Base-by-base conservation (phyloP, 2,113 vertebrate species). In the Rhinichthys klamathensis region DNA sequence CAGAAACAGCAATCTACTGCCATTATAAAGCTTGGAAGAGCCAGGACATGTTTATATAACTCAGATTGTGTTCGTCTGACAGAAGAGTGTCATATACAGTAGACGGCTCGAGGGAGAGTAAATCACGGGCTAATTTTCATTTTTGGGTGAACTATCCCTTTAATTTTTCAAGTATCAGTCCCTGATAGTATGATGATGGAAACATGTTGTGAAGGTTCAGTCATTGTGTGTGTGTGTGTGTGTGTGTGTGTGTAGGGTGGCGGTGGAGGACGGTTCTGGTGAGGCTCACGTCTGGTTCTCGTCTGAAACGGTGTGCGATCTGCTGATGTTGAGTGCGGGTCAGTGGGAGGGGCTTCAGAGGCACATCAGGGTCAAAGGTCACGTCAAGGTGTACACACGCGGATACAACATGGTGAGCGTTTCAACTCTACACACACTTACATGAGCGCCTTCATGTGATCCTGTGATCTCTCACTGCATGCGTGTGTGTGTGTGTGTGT, bases 311-410 rank as follows among this genome's bases (percentile, higher is more conserved):
- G 92, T 97, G 41, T 89, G 88, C 12, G 81, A 89, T 78, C 49
- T 96, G 84, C 91, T 97, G 90, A 90, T 92, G 82, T 85, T 97
- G 87, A 92, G 86, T 30, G 81, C 73, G 6, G 81, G n/a, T 0
- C 93, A 96, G 84, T 97, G 97, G 96, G 96, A 94, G 92, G 92
- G 94, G 83, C 90, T 97, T 80, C 95, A 96, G 92, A 91, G 89
- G 27, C 92, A 91, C 0, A 86, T 97, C 84, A 92, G 90, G 89
- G 91, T 92, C 86, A 94, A 91, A 88, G 96, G 96, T 91, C 92
- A 91, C 0, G 25, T 97, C 51, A 90, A 25, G 51, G 83, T 96
- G 30, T 93, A 92, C 60, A 90, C 94, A 0, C 89, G 91, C 2
- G 95, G 95, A 41, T 90, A 86, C 83, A 91, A 74, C 85, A 51